Evolutionary conservation across 2,888 invertebrate species (phyloP).

Genomic region (Candidula unifasciata): DNA sequence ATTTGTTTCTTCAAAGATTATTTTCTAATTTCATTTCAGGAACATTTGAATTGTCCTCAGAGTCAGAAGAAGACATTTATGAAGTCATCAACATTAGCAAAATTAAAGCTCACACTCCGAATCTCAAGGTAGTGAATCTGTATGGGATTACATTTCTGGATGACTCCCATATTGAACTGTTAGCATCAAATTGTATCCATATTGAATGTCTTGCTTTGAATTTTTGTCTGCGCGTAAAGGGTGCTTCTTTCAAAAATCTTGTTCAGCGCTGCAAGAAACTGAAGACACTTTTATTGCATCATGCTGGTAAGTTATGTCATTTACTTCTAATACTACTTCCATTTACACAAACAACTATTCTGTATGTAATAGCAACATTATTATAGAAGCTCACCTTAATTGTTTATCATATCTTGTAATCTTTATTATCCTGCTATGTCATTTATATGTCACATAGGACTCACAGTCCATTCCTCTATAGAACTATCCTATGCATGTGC

Average conservation of each 20-base stretch:
- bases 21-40: slow-evolving; percentile 64
- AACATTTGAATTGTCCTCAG: slow-evolving; percentile 81
- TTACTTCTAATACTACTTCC: background rate
- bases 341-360: too few species aligned
- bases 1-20: background rate
- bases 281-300: slow-evolving; percentile 94
- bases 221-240: slow-evolving; percentile 97
- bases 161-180: slow-evolving; percentile 98
- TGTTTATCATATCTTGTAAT: background rate
- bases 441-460: too few species aligned
- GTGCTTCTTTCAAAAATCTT: slow-evolving; percentile 94
- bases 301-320: slow-evolving; percentile 86
- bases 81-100: slow-evolving; percentile 95
- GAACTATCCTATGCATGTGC: too few species aligned
- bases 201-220: slow-evolving; percentile 97
- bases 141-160: slow-evolving; percentile 99
- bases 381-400: background rate
- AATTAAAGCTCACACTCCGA: slow-evolving; percentile 97
- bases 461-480: too few species aligned
- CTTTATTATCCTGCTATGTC: too few species aligned
- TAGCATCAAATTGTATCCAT: slow-evolving; percentile 92
- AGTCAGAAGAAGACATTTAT: slow-evolving; percentile 97
- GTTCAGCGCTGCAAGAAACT: slow-evolving; percentile 95
- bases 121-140: slow-evolving; percentile 96
- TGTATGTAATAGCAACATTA: background rate